Evolutionary conservation across 2,888 invertebrate species (phyloP), one percentile per base, ranked within the genome.

Genomic region (Phyllotreta striolata): DNA sequence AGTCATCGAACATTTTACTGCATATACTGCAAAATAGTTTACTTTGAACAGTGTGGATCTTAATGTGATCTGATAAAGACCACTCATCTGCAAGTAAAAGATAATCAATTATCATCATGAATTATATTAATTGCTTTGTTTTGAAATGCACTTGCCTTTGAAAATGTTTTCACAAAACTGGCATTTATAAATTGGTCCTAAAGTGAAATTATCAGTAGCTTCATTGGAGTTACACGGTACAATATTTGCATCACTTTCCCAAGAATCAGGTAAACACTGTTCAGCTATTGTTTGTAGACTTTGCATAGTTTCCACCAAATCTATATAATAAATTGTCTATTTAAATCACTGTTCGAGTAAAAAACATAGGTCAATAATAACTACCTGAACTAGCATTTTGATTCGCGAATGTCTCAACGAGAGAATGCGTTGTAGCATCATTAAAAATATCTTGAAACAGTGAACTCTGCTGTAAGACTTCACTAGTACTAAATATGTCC

Each of bases 251-350:
- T 79, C 79, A 62, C 72, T 76, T 61, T 81, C 79, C 81, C 82
- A 82, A 4, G 80, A 76, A 56, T 79, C 80, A 0, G 81, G 80
- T 62, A 82, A 72, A 72, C 79, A 82, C 64, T 81, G 81, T 68
- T 82, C 82, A 3, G 81, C 80, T 63, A 81, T 80, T 4, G 80
- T 80, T 70, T 80, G 79, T 58, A 81, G 68, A 72, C 80, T 81
- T 67, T 81, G 79, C 80, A 81, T 81, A 3, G 81, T 81, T 71
- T 81, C 81, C 35, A 79, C 81, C 61, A 81, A 75, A 73, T 80
- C 80, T 63, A 76, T n/a, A 37, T 4, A 51, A 35, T n/a, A n/a
- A 14, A 39, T 13, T 13, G 9, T 44, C 6, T 74, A 14, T 12
- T 8, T 35, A 41, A 12, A 24, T 8, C 35, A 43, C 46, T 1